Evolutionary conservation across 2,113 vertebrate species (phyloP).

Genomic region (Oncorhynchus keta): DNA sequence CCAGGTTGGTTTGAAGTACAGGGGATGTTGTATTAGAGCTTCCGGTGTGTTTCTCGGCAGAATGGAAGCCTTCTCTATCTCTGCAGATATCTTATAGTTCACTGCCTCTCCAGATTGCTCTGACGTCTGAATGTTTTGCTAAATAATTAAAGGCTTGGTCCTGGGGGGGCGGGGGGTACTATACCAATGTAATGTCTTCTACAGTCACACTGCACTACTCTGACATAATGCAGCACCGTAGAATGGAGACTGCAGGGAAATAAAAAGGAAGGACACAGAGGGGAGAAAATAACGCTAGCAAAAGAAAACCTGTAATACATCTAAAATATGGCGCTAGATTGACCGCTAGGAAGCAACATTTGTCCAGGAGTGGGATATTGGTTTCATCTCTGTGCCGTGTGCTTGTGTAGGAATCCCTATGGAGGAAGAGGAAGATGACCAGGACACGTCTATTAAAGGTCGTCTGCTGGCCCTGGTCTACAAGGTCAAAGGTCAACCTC

Average conservation of each 20-base stretch:
- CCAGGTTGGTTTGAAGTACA: background rate
- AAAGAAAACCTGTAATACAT: background rate
- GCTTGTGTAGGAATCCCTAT: conserved; percentile 84
- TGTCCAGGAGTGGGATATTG: background rate
- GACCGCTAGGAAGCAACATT: conserved; percentile 1
- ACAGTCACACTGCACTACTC: background rate
- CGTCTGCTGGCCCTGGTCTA: conserved; percentile 85
- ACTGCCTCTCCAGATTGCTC: conserved; percentile 36
- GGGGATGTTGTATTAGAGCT: background rate
- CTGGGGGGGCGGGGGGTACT: background rate
- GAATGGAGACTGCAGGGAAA: background rate
- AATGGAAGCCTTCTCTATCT: background rate
- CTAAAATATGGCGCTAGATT: background rate
- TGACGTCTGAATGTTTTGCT: conserved; percentile 55
- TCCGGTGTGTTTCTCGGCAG: background rate
- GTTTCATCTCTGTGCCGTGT: conserved; percentile 14
- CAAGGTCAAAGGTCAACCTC: conserved; percentile 89
- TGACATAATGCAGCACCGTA: background rate
- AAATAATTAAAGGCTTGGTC: conserved; percentile 59
- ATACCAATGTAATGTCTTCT: conserved; percentile 24
- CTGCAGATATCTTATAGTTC: conserved; percentile 29
- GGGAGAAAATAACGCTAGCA: background rate
- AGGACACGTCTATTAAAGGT: conserved; percentile 84
- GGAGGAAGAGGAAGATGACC: conserved; percentile 87
- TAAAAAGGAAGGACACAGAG: too few species aligned